Base-by-base conservation (phyloP, 1,140 invertebrate genomes). In the Eubasilissa regina region DNA sequence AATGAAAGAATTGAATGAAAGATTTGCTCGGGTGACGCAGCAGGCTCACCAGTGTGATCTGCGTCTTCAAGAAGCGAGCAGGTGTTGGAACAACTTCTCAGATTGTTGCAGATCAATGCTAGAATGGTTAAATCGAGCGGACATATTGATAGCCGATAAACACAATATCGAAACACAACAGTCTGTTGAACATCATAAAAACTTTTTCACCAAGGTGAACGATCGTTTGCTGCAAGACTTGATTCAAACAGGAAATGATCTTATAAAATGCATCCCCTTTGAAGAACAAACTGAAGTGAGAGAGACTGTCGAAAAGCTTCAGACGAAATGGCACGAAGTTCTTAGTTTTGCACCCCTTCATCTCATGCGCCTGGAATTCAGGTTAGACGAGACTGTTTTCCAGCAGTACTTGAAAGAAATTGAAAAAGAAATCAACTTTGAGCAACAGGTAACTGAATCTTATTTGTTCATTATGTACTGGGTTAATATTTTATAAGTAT, bases 361-460 rank as follows among this genome's bases (percentile, higher is more conserved):
- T 88, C 88, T 98, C 25, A 93, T 97, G 88, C 92, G 93, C 81
- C 89, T 98, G n/a, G 97, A 99, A 87, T 98, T 98, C 87, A 88
- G 93, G 13, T 86, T 97, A 6, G 94, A 97, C 78, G 96, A 98
- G 86, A 92, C 94, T 13, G 93, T 94, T 1, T 97, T 98, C 87
- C 91, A 93, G 72, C 93, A 96, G 75, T 94, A 94, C 79, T 88
- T 98, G 44, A 95, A 96, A 84, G 95, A 97, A 83, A 95, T 98
- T 75, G 96, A 98, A 85, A 94, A 94, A 84, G 95, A 97, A 86
- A 91, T 97, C n/a, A 93, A 92, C 78, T 90, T 93, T 48, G 95
- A 97, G 85, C 94, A 97, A 82, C 94, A 97, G 85, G 89, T 89
- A 66, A 72, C 76, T 75, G 53, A 56, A 78, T 55, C 55, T 77